Evolutionary conservation across 2,113 vertebrate species (phyloP).

Genomic region (Struthio camelus): DNA sequence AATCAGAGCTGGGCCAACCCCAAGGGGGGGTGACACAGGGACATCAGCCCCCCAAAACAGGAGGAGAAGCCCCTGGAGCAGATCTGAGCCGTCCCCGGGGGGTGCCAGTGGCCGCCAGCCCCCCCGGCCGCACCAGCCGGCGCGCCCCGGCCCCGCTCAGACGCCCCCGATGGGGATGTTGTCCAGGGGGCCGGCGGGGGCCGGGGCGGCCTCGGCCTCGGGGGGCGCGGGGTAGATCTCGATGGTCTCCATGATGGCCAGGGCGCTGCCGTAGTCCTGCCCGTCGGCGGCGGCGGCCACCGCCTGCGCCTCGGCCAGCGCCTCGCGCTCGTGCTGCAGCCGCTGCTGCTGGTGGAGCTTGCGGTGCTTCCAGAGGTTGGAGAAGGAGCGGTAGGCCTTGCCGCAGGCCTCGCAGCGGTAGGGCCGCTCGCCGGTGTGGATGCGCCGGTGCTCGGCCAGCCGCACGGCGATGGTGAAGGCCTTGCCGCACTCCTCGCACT

Average conservation of each 20-base stretch:
- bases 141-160: background rate
- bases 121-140: background rate
- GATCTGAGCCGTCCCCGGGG: too few species aligned
- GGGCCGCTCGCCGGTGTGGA: conserved; percentile 85
- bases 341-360: conserved; percentile 81
- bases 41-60: background rate
- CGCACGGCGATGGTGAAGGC: conserved; percentile 91
- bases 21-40: background rate
- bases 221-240: conserved; percentile 73
- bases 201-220: conserved; percentile 32
- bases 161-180: conserved; percentile 17
- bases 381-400: conserved; percentile 90
- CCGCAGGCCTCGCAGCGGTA: conserved; percentile 82
- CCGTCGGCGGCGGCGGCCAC: conserved; percentile 10
- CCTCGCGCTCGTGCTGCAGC: conserved; percentile 62
- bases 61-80: background rate
- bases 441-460: conserved; percentile 85
- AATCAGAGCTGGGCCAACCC: background rate
- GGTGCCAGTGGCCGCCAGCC: background rate
- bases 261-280: background rate
- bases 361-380: conserved; percentile 90
- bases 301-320: conserved; percentile 19
- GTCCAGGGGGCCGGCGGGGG: conserved; percentile 3
- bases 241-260: conserved; percentile 63
- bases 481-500: conserved; percentile 86